These are phyloP conservation scores for Pluvialis apricaria DNA, from an alignment of 2,113 vertebrate genomes.

Conservation along the genomic window DNA sequence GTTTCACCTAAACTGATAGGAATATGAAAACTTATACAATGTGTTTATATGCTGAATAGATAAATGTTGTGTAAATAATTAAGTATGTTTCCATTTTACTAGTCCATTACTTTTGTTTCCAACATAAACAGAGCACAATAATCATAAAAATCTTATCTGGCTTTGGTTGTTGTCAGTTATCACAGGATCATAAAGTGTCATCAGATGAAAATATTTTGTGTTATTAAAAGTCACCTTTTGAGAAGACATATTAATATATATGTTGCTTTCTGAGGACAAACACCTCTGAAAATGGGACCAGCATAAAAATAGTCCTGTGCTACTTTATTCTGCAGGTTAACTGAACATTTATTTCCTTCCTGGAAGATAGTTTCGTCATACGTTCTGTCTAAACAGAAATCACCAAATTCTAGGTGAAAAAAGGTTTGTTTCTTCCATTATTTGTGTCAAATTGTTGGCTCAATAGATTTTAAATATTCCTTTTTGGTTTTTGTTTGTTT, in stretches of 20 bases:
- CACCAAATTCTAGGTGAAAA: background rate
- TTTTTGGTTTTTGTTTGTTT: background rate
- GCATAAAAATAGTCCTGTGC: background rate
- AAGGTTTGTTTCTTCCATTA: background rate
- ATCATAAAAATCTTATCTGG: background rate
- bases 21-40: background rate
- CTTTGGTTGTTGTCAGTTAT: background rate
- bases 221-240: background rate
- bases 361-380: background rate
- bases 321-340: background rate
- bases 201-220: background rate
- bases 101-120: background rate
- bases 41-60: background rate
- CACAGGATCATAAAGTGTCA: background rate
- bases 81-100: background rate
- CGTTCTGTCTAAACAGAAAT: background rate
- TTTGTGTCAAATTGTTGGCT: background rate
- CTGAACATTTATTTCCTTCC: background rate
- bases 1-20: background rate
- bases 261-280: background rate
- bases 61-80: background rate
- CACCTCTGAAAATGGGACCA: fast-evolving
- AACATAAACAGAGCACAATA: background rate
- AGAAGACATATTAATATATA: background rate
- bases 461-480: background rate